These are phyloP conservation scores for Venturia canescens DNA, from an alignment of 1,140 invertebrate genomes.

Conservation along the genomic window DNA sequence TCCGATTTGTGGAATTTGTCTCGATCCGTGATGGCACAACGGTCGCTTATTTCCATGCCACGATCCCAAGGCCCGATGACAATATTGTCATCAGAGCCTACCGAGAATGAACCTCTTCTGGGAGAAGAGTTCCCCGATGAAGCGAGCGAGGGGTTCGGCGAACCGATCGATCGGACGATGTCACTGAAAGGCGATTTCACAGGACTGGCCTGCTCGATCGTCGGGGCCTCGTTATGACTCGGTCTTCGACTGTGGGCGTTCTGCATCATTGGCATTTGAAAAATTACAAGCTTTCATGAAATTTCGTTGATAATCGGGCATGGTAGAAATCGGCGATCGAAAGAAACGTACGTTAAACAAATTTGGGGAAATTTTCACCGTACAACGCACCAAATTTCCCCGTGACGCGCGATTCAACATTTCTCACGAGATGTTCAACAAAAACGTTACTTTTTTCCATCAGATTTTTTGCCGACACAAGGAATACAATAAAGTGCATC, in stretches of 20 bases:
- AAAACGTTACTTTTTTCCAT: too few relatives aligned
- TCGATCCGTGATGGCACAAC: constrained; percentile 31
- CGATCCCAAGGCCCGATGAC: constrained; percentile 27
- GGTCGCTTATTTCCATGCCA: constrained; percentile 30
- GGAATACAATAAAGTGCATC: too few relatives aligned
- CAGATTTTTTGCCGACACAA: too few relatives aligned
- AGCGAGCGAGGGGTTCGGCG: constrained; percentile 52
- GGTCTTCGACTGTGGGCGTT: constrained; percentile 45
- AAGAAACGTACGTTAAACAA: too few relatives aligned
- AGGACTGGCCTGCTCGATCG: constrained; percentile 51
- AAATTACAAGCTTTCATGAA: too few relatives aligned
- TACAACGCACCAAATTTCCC: too few relatives aligned
- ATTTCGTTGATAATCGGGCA: too few relatives aligned
- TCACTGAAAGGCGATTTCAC: constrained; percentile 60
- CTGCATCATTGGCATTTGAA: constrained; percentile 43
- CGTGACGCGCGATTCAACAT: too few relatives aligned
- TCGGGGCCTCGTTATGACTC: constrained; percentile 43
- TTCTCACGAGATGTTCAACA: too few relatives aligned
- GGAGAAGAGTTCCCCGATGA: constrained; percentile 58
- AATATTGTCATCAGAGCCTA: constrained; percentile 10
- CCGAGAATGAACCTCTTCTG: constrained; percentile 9
- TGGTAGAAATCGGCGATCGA: too few relatives aligned
- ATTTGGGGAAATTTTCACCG: too few relatives aligned
- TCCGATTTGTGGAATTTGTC: constrained; percentile 60
- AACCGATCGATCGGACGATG: constrained; percentile 55